Evolutionary conservation across 2,113 vertebrate species (phyloP), one percentile per base, ranked within the genome.

Genomic region (Archilochus colubris): DNA sequence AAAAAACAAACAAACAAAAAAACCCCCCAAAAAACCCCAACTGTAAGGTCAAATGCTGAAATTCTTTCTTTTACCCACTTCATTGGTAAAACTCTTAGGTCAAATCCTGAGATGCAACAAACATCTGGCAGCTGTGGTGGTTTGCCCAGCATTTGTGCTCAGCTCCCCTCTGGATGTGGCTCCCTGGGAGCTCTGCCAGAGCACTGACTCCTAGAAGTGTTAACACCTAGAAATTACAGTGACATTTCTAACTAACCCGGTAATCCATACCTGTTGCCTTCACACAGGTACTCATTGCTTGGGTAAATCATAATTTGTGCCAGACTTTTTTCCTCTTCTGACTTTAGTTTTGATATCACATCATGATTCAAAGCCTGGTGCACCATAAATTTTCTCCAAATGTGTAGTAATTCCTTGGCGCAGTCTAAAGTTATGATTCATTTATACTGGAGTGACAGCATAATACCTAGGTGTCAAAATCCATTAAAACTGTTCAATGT

Each of bases 401-500:
- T 99, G 98, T 98, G 98, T 98, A 98, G 99, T 99, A 99, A 99
- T 99, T 99, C 99, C 98, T 99, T 98, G 98, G 98, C 96, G 98
- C 98, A 98, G 98, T 98, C 98, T 98, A 98, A 99, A 99, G 99
- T 99, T 99, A 99, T 99, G 99, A 99, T 99, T 99, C 99, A 99
- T 99, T 99, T 99, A 99, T 98, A 99, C 97, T 96, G 98, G 99
- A 99, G 98, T 99, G 99, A 99, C 99, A 99, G 98, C 98, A 99
- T 99, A 99, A 99, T 99, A 99, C 99, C 98, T 98, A 98, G 98
- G 98, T 98, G 99, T 99, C 99, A 99, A 99, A 99, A 99, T 99
- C 99, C 98, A 99, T 99, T 99, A 99, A 98, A 99, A 99, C 99
- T 99, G 99, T 99, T 99, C 99, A 99, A 99, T 99, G 99, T 99